Percentiles rank a stretch among this genome's conserved stretches.
phyloP scores from a whole-genome alignment of 1,140 invertebrate genomes.

The Solenopsis invicta region DNA sequence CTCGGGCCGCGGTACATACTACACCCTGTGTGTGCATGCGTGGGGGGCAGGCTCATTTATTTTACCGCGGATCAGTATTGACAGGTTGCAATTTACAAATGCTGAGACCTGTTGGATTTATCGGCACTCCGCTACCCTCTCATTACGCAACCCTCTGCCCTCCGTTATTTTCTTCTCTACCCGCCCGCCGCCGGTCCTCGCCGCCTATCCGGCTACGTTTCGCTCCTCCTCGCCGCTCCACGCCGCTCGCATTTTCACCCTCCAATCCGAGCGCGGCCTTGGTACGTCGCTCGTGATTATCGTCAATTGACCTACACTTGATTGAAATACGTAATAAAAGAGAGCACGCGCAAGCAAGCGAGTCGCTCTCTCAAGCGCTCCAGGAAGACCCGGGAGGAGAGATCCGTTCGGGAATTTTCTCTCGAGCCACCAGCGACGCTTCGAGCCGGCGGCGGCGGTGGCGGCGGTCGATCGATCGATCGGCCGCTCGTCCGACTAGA shows the following conservation, averaged over 20 bases:
- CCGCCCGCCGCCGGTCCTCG: background rate
- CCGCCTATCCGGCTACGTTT: background rate
- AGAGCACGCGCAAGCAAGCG: conserved; percentile 32
- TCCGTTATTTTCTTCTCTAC: conserved; percentile 70
- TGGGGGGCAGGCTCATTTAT: conserved; percentile 83
- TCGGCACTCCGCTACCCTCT: conserved; percentile 87
- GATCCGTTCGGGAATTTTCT: conserved; percentile 64
- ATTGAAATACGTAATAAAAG: conserved; percentile 78
- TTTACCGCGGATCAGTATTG: conserved; percentile 83
- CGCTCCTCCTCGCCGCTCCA: conserved; percentile 12
- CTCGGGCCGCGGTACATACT: conserved; percentile 56
- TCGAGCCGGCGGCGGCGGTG: background rate
- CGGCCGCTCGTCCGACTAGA: background rate
- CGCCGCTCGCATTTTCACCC: conserved; percentile 78
- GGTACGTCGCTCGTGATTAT: conserved; percentile 76
- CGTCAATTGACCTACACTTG: conserved; percentile 77
- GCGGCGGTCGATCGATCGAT: conserved; percentile 46
- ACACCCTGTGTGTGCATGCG: conserved; percentile 73
- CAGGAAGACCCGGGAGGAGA: conserved; percentile 22
- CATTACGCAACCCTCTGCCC: conserved; percentile 83
- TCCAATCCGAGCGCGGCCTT: conserved; percentile 78
- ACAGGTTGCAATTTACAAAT: conserved; percentile 88
- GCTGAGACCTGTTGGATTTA: conserved; percentile 86
- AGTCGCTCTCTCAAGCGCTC: conserved; percentile 9
- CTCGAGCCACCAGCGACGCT: conserved; percentile 53